Evolutionary conservation across 1,140 invertebrate genomes (phyloP).

Genomic region (Drosophila novamexicana): DNA sequence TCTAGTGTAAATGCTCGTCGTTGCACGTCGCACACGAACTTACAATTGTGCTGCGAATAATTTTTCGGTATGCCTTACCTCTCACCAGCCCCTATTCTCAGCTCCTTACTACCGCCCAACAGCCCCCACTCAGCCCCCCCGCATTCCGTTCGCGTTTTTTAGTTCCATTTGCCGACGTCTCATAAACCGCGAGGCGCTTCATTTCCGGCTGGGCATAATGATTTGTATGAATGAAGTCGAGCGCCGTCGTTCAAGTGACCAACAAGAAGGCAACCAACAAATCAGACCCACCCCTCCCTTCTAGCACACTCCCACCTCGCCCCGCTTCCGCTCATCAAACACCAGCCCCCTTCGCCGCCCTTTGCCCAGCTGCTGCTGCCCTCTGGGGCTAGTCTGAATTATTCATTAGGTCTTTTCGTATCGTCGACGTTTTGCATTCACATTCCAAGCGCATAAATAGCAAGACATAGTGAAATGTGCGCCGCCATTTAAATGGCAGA

Average conservation of each 20-base stretch:
- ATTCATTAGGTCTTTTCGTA: constrained; percentile 61
- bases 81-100: background rate
- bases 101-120: background rate
- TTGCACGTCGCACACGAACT: constrained; percentile 5
- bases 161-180: constrained; percentile 26
- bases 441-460: constrained; percentile 23
- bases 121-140: background rate
- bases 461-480: constrained; percentile 4
- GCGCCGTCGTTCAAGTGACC: constrained; percentile 57
- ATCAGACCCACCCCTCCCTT: background rate
- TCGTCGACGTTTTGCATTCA: constrained; percentile 52
- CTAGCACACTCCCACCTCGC: too few relatives aligned
- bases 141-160: constrained; percentile 36
- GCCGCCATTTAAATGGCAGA: background rate
- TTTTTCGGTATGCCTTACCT: constrained; percentile 21
- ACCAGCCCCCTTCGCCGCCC: background rate
- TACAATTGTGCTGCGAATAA: constrained; percentile 58
- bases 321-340: too few relatives aligned
- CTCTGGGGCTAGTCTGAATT: constrained; percentile 54
- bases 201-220: constrained; percentile 77
- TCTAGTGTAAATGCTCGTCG: background rate
- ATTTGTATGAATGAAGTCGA: constrained; percentile 72
- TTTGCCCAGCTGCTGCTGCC: background rate
- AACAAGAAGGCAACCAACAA: constrained; percentile 24
- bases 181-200: constrained; percentile 65